These are phyloP conservation scores for Cyclura pinguis DNA, from an alignment of 2,797 vertebrate genomes.

Conservation along the genomic window DNA sequence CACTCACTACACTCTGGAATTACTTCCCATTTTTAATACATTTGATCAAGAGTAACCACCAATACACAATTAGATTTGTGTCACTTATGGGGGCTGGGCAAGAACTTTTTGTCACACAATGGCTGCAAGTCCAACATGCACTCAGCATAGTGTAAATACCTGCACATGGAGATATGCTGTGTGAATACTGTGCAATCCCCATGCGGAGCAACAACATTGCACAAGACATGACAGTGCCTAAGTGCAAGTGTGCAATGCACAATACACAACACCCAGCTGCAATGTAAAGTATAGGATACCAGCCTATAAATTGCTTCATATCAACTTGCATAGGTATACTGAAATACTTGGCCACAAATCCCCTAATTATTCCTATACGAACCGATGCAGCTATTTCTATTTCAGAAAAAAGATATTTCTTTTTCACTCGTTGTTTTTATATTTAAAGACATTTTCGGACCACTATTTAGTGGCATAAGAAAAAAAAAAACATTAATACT, in stretches of 20 bases:
- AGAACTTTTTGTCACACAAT: neutral
- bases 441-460: neutral
- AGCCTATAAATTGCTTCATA: neutral
- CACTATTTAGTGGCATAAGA: neutral
- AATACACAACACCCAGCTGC: too few relatives aligned
- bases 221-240: too few relatives aligned
- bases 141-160: too few relatives aligned
- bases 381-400: neutral
- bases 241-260: too few relatives aligned
- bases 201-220: too few relatives aligned
- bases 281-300: too few relatives aligned
- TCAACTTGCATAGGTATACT: neutral
- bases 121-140: too few relatives aligned
- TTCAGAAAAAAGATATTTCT: neutral
- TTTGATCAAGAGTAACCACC: neutral
- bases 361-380: neutral
- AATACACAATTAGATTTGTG: neutral
- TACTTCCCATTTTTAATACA: neutral
- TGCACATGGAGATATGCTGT: too few relatives aligned
- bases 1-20: neutral
- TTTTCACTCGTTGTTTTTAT: neutral
- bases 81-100: neutral
- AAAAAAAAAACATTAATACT: constrained; percentile 11
- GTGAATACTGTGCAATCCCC: too few relatives aligned
- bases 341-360: neutral